Evolutionary conservation across 2,888 invertebrate species (phyloP).

Genomic region (Leptinotarsa haldemani): DNA sequence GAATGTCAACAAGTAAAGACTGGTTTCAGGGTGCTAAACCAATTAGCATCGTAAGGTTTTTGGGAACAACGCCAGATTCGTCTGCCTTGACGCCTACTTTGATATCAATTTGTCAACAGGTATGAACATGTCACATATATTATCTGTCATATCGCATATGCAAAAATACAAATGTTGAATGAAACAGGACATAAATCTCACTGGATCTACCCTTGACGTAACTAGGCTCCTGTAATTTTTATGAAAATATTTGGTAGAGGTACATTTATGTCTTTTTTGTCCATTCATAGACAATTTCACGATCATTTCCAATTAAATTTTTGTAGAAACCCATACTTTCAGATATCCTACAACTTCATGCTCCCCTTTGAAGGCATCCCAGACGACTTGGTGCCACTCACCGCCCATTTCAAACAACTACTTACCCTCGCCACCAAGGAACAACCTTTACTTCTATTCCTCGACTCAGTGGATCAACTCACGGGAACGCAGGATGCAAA

Average conservation of each 20-base stretch:
- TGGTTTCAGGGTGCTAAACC: constrained; percentile 84
- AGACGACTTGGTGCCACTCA: constrained; percentile 94
- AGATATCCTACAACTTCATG: constrained; percentile 93
- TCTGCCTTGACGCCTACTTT: constrained; percentile 94
- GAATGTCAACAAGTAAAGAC: constrained; percentile 75
- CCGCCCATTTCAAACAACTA: constrained; percentile 95
- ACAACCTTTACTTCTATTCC: constrained; percentile 89
- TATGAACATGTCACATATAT: constrained; percentile 59
- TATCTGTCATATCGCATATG: too few relatives aligned
- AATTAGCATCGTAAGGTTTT: constrained; percentile 88
- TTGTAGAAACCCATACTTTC: constrained; percentile 52
- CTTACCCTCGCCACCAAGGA: constrained; percentile 83
- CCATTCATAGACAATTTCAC: background rate
- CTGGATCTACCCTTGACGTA: too few relatives aligned
- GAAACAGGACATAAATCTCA: too few relatives aligned
- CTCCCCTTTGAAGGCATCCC: constrained; percentile 94
- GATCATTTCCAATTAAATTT: too few relatives aligned
- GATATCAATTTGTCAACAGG: constrained; percentile 95
- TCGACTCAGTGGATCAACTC: constrained; percentile 97
- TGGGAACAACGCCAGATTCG: constrained; percentile 97
- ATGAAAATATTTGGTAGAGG: too few relatives aligned
- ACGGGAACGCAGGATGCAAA: constrained; percentile 95
- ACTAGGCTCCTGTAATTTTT: too few relatives aligned
- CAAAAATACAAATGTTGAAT: too few relatives aligned
- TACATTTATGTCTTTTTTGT: background rate